Evolutionary conservation across 1,140 invertebrate genomes (phyloP).

Genomic region (Meloidogyne hapla): DNA sequence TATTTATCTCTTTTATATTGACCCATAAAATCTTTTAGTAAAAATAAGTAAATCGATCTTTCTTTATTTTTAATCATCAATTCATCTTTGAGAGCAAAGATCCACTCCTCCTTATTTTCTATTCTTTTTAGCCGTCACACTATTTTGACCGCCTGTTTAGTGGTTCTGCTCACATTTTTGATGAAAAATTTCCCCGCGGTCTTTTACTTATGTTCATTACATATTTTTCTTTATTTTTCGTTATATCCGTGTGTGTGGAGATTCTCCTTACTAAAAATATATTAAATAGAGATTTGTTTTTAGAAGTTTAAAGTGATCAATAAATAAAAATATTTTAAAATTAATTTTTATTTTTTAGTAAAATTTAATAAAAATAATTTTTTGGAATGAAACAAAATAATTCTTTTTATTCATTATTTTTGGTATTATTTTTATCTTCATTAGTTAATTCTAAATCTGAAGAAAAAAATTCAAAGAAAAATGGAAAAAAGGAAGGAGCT

Average conservation of each 20-base stretch:
- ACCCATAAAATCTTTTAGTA: too few species aligned
- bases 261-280: too few species aligned
- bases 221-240: background rate
- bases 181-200: background rate
- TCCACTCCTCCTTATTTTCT: background rate
- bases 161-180: constrained; percentile 1
- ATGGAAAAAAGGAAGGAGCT: constrained; percentile 2
- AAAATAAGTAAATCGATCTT: too few species aligned
- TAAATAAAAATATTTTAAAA: too few species aligned
- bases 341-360: background rate
- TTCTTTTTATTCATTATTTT: constrained; percentile 5
- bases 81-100: background rate
- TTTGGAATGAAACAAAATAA: background rate
- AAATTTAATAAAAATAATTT: background rate
- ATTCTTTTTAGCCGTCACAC: background rate
- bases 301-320: too few species aligned
- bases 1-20: too few species aligned
- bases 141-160: background rate
- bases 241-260: too few species aligned
- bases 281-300: too few species aligned
- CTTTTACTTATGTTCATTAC: background rate
- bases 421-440: background rate
- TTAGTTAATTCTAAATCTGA: background rate
- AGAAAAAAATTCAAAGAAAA: constrained; percentile 1
- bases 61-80: background rate